A percentile compares a stretch with the other conserved stretches of the same genome.
These are phyloP conservation scores for Marronus borbonicus DNA, from an alignment of 2,888 invertebrate genomes.

Conservation along the genomic window DNA sequence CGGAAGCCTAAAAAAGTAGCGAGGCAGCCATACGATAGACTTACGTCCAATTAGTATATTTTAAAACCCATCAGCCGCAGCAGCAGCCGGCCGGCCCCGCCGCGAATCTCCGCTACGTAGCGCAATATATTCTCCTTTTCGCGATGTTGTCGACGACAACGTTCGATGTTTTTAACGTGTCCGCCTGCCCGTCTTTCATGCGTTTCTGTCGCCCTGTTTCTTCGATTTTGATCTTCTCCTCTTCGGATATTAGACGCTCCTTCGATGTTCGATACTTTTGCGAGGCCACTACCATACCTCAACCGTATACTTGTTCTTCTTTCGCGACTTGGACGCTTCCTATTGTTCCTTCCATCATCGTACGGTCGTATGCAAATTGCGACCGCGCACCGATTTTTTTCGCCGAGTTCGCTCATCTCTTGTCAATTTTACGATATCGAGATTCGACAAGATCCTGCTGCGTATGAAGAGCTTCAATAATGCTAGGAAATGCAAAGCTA, in stretches of 20 bases:
- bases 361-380: constrained; percentile 57
- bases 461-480: no score
- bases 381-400: constrained; percentile 35
- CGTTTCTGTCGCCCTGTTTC: constrained; percentile 53
- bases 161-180: constrained; percentile 54
- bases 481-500: no score
- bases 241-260: constrained; percentile 17
- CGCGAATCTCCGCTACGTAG: constrained; percentile 61
- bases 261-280: constrained; percentile 7
- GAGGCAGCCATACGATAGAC: constrained; percentile 67
- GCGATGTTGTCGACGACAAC: constrained; percentile 54
- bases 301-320: constrained; percentile 13
- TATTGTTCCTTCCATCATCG: constrained; percentile 60
- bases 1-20: constrained; percentile 66
- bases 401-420: constrained; percentile 10
- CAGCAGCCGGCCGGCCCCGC: constrained; percentile 53
- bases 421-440: not conserved
- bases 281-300: not conserved
- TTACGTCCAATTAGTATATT: constrained; percentile 70
- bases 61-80: constrained; percentile 66
- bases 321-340: constrained; percentile 26
- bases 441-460: no score
- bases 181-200: constrained; percentile 57
- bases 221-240: constrained; percentile 67
- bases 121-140: constrained; percentile 49